These are phyloP conservation scores for Antigone vipio DNA, from an alignment of 2,113 vertebrate genomes.

Conservation along the genomic window DNA sequence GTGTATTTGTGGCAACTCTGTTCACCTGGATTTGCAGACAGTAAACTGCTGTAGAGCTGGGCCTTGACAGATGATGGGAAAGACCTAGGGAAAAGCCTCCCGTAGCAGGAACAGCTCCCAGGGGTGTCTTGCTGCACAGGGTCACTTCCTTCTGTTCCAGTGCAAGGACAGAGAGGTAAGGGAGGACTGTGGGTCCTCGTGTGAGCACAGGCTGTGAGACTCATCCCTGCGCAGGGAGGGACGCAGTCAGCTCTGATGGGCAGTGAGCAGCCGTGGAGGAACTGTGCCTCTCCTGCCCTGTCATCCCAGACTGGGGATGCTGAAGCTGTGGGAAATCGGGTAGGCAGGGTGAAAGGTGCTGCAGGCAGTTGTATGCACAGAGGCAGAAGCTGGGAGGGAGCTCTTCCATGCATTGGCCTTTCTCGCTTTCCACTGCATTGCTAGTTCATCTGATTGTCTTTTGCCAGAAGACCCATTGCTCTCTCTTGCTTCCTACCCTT, in stretches of 20 bases:
- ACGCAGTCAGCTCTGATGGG: rapidly evolving
- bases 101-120: not conserved
- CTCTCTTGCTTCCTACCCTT: not conserved
- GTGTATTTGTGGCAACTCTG: not conserved
- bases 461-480: conserved; percentile 36
- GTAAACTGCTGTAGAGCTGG: not conserved
- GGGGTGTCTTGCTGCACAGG: not conserved
- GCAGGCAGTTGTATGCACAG: not conserved
- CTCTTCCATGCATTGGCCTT: conserved; percentile 29
- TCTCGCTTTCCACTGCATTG: not conserved
- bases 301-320: not conserved
- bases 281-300: not conserved
- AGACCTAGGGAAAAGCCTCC: not conserved
- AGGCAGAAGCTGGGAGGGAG: conserved; percentile 1
- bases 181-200: not conserved
- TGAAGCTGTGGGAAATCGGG: not conserved
- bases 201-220: not conserved
- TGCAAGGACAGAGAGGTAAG: not conserved
- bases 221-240: not conserved
- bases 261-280: not conserved
- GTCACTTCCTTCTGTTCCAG: not conserved
- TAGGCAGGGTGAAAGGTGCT: not conserved
- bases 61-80: not conserved
- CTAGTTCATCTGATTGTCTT: not conserved
- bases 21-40: not conserved